A percentile compares a stretch with the other conserved stretches of the same genome.
Conservation (phyloP, 2,797 vertebrate genomes). For the Thalassophryne amazonica region DNA sequence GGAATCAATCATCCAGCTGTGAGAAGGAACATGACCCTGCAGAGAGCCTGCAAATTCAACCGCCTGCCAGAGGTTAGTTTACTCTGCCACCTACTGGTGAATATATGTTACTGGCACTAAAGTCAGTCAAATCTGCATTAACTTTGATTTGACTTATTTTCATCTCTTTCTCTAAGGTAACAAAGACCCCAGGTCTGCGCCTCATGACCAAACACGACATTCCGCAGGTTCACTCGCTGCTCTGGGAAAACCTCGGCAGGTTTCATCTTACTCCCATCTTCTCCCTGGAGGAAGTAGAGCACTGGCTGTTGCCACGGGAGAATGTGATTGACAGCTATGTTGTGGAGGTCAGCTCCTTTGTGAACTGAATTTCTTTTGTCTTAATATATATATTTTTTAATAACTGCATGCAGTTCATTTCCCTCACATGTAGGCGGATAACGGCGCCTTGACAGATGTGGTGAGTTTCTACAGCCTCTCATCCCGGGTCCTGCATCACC, state of each 20-base stretch:
- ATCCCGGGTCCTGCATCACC: slow-evolving; percentile 90
- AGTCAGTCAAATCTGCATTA: too few species aligned
- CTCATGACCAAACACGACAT: slow-evolving; percentile 85
- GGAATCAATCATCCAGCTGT: slow-evolving; percentile 89
- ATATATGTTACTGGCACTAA: background rate
- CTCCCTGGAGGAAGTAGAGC: slow-evolving; percentile 85
- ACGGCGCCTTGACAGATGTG: slow-evolving; percentile 84
- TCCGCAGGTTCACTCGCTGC: slow-evolving; percentile 75
- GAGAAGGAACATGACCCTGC: slow-evolving; percentile 87
- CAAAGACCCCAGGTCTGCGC: slow-evolving; percentile 84
- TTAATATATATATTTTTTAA: too few species aligned
- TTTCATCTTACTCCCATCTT: slow-evolving; percentile 84
- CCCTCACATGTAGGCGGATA: slow-evolving; percentile 66
- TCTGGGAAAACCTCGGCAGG: slow-evolving; percentile 79
- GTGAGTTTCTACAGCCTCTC: slow-evolving; percentile 89
- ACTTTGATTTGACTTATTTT: background rate
- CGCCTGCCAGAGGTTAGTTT: slow-evolving; percentile 86
- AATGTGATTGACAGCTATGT: slow-evolving; percentile 91
- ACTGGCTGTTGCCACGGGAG: slow-evolving; percentile 90
- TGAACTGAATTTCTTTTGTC: background rate
- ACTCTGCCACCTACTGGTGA: slow-evolving; percentile 61
- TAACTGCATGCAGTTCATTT: too few species aligned
- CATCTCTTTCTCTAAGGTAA: slow-evolving; percentile 64
- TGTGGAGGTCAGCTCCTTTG: slow-evolving; percentile 81
- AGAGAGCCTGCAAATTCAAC: slow-evolving; percentile 88